Evolutionary conservation across 2,113 vertebrate species (phyloP).

Genomic region (Hypanus sabinus): DNA sequence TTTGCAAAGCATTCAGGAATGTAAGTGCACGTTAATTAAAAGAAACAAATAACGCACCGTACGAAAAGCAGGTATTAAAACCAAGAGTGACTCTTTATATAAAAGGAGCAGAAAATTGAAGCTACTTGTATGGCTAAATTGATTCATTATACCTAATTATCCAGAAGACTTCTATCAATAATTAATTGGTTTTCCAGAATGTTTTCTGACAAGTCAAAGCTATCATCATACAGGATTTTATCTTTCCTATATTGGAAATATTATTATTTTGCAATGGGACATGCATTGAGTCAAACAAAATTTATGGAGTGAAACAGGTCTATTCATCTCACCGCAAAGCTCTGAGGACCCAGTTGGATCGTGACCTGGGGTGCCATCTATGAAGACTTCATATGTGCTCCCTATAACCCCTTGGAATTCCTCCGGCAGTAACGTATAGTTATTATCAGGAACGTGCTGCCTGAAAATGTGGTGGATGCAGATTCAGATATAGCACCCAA

Average conservation of each 20-base stretch:
- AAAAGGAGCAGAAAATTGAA: conserved; percentile 1
- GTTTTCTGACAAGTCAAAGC: not conserved
- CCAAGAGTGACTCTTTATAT: not conserved
- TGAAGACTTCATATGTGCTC: too few species aligned
- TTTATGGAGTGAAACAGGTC: not conserved
- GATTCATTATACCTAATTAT: not conserved
- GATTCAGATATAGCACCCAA: too few species aligned
- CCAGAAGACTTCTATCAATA: not conserved
- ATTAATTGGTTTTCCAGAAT: not conserved
- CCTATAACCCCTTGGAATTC: too few species aligned
- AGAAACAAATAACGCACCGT: not conserved
- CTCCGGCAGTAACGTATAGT: too few species aligned
- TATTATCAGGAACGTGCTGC: too few species aligned
- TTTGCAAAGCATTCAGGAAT: not conserved
- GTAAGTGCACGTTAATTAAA: not conserved
- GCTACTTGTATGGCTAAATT: not conserved
- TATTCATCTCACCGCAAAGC: too few species aligned
- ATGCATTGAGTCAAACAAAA: not conserved
- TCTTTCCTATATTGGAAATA: not conserved
- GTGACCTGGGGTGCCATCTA: too few species aligned
- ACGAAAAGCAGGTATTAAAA: not conserved
- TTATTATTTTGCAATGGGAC: not conserved
- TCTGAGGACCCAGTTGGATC: too few species aligned
- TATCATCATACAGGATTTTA: not conserved
- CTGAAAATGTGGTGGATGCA: too few species aligned